Percentiles rank a stretch among this genome's conserved stretches.
Evolutionary conservation across 2,797 vertebrate genomes (phyloP).

Genomic region (Oryzias sinensis): DNA sequence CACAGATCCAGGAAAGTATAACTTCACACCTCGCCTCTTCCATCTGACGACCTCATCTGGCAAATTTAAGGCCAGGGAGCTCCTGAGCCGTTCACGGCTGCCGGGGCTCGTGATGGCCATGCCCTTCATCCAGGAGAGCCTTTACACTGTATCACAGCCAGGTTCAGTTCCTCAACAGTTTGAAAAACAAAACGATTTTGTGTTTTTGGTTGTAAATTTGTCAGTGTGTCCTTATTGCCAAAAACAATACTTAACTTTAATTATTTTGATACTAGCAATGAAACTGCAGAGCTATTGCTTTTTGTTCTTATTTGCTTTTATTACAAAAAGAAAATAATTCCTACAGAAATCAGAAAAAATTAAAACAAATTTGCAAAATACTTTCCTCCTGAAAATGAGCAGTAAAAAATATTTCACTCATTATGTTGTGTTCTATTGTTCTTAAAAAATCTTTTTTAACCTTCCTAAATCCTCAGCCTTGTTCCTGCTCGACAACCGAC

Average conservation of each 20-base stretch:
- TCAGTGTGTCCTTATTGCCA: too few species aligned
- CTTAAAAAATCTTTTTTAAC: too few species aligned
- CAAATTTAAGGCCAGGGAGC: conserved; percentile 69
- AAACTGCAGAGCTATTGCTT: too few species aligned
- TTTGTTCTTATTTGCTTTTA: too few species aligned
- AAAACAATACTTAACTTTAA: too few species aligned
- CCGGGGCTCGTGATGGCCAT: conserved; percentile 71
- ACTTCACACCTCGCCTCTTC: conserved; percentile 82
- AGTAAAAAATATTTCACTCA: too few species aligned
- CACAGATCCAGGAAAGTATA: conserved; percentile 81
- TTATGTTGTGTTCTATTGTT: too few species aligned
- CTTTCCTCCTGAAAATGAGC: too few species aligned
- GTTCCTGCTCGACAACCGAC: conserved; percentile 80
- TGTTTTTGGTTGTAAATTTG: not conserved
- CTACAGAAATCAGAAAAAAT: too few species aligned
- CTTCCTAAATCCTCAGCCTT: conserved; percentile 59
- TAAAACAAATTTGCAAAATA: too few species aligned
- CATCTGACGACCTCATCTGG: conserved; percentile 72
- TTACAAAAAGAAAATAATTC: too few species aligned
- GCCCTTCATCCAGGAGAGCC: conserved; percentile 79
- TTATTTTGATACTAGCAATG: too few species aligned
- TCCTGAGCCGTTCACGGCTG: conserved; percentile 61
- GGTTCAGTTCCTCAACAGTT: conserved; percentile 29
- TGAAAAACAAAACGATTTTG: not conserved
- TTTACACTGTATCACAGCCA: conserved; percentile 71